phyloP scores from a whole-genome alignment of 2,888 invertebrate genomes.

The Agrochola litura region DNA sequence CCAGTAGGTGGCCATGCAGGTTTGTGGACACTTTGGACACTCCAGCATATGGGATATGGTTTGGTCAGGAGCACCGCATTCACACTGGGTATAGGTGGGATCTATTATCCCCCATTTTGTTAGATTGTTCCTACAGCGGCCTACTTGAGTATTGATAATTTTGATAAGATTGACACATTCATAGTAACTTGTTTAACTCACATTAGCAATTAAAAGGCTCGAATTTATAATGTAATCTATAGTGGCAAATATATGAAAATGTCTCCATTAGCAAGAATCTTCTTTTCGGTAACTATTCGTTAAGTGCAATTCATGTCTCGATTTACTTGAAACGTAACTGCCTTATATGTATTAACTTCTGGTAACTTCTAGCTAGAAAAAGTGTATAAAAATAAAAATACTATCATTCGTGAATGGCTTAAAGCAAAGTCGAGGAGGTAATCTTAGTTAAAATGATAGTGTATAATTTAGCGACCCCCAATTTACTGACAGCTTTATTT shows the following conservation, averaged over 20 bases:
- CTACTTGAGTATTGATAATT: too few relatives aligned
- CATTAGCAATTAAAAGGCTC: not conserved
- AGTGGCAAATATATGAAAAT: not conserved
- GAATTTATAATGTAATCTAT: not conserved
- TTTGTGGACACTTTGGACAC: not conserved
- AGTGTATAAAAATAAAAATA: too few relatives aligned
- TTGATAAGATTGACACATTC: too few relatives aligned
- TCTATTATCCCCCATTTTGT: too few relatives aligned
- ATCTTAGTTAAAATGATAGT: not conserved
- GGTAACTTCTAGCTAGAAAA: not conserved
- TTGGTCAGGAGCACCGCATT: not conserved
- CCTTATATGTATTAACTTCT: not conserved
- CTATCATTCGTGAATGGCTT: not conserved
- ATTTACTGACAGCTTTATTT: conserved; percentile 4
- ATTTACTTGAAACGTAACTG: not conserved
- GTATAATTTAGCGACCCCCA: not conserved
- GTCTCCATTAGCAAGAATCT: not conserved
- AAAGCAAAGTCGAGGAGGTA: too few relatives aligned
- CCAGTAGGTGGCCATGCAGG: too few relatives aligned
- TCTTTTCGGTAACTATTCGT: too few relatives aligned
- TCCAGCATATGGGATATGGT: not conserved
- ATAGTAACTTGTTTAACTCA: not conserved
- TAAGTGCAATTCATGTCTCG: not conserved
- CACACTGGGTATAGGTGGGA: too few relatives aligned
- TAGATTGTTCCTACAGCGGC: too few relatives aligned